A percentile compares a stretch with the other conserved stretches of the same genome.
Evolutionary conservation across 2,888 invertebrate genomes (phyloP).

Genomic region (Chrysodeixis includens): DNA sequence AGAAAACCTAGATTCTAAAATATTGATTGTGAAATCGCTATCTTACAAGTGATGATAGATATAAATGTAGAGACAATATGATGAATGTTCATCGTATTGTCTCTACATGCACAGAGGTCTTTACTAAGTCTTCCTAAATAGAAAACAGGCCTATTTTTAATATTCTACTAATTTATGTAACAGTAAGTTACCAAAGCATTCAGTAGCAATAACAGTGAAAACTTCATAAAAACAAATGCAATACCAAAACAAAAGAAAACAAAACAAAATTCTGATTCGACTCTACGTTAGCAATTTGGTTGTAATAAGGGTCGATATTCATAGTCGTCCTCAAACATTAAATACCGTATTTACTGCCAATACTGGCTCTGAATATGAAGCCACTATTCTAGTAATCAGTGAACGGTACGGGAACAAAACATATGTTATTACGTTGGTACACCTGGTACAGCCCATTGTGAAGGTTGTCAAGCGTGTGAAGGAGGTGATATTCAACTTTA

Average conservation of each 20-base stretch:
- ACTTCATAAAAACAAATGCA: not conserved
- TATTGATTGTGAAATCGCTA: too few relatives aligned
- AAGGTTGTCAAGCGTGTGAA: conserved; percentile 33
- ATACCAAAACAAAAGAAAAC: not conserved
- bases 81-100: too few relatives aligned
- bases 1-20: too few relatives aligned
- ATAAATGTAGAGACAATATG: too few relatives aligned
- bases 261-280: not conserved
- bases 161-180: too few relatives aligned
- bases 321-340: conserved; percentile 6
- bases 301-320: conserved; percentile 1
- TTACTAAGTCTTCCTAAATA: too few relatives aligned
- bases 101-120: too few relatives aligned
- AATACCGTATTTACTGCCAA: conserved; percentile 21
- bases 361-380: conserved; percentile 35
- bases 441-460: conserved; percentile 37
- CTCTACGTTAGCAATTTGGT: not conserved
- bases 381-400: conserved; percentile 38
- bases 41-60: too few relatives aligned
- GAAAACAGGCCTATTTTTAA: too few relatives aligned
- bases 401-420: conserved; percentile 25
- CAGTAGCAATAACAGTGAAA: too few relatives aligned
- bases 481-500: conserved; percentile 17
- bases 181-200: too few relatives aligned
- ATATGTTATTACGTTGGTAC: conserved; percentile 41